Conservation (phyloP, 2,888 invertebrate genomes). For the Tipula unca region DNA sequence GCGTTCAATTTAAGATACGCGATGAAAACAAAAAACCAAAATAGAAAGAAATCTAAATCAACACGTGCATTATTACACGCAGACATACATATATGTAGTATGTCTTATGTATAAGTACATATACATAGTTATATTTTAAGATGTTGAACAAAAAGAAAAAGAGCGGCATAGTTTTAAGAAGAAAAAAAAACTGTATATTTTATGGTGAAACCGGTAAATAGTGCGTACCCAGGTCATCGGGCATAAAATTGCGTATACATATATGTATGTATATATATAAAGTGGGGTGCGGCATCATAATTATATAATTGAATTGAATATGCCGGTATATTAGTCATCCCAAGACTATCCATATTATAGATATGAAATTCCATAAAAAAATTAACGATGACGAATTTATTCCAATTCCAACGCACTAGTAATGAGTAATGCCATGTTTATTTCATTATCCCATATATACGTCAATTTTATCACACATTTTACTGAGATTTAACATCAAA, state of each 20-base stretch:
- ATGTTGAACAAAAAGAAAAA: background rate
- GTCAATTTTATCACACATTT: background rate
- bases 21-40: background rate
- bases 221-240: background rate
- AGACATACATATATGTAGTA: background rate
- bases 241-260: background rate
- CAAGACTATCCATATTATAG: background rate
- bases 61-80: background rate
- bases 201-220: background rate
- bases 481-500: background rate
- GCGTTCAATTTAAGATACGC: background rate
- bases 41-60: conserved; percentile 8
- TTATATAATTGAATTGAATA: background rate
- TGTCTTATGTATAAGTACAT: too few relatives aligned
- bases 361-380: background rate
- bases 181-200: background rate
- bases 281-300: background rate
- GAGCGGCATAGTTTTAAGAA: background rate
- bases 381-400: background rate
- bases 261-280: background rate
- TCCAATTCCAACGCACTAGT: background rate
- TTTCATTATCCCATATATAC: background rate
- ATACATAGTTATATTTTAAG: background rate
- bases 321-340: background rate
- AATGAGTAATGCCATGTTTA: background rate